Base-by-base conservation (phyloP, 2,113 vertebrate genomes). In the Bombycilla garrulus region DNA sequence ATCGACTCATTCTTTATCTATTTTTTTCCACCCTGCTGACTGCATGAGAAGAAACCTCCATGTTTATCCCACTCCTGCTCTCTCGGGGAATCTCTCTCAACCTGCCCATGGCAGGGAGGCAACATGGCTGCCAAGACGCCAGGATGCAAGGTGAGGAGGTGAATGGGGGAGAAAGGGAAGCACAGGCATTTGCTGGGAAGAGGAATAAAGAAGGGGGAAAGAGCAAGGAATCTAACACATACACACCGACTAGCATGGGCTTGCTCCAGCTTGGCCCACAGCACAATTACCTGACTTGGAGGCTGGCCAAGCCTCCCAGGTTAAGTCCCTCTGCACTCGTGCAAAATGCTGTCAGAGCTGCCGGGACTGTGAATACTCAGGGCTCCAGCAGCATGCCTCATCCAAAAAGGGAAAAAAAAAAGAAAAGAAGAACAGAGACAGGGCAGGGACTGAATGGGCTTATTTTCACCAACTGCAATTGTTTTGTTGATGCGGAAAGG, bases 401-500 rank as follows among this genome's bases (percentile, higher is more conserved):
- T 69, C 76, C 90, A 72, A 85, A 93, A 90, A 89, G 12, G 45
- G 65, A 57, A 67, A 87, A 7, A 9, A 42, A 19, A 53, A 19
- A 33, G 35, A 51, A 64, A 42, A 42, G 44, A 40, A 38, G 29
- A 61, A 50, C n/a, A 56, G 61, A 89, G 81, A 53, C 58, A 90
- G 85, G 85, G 77, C 80, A 96, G 93, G 90, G 89, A 94, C 88
- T 67, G 85, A 96, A 93, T 84, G 77, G 89, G 82, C 81, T 96
- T 96, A 86, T 96, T 96, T 97, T 96, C 88, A 93, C 91, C 85
- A 96, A 94, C 77, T 83, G 93, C 56, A 10, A 95, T 96, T 97
- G 94, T 97, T 97, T 97, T 97, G 95, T 97, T 97, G 95, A 95
- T 96, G 93, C 79, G 57, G 94, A 97, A 97, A 97, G 94, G 97